Conservation (phyloP, 2,797 vertebrate genomes). For the Fistularia commersonii region DNA sequence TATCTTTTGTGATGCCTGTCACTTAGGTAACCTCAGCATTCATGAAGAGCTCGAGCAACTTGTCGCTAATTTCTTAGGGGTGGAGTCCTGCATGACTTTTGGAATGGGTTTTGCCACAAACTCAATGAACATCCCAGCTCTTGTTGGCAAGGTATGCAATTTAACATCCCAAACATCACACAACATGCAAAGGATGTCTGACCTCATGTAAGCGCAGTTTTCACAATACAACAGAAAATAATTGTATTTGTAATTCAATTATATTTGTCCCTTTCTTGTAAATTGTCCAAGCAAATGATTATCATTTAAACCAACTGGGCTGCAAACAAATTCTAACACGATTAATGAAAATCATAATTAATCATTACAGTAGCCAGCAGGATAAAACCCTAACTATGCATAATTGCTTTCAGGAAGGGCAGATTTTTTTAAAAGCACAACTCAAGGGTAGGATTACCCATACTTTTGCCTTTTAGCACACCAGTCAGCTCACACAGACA, state of each 20-base stretch:
- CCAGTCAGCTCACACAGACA: constrained; percentile 35
- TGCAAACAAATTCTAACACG: constrained; percentile 38
- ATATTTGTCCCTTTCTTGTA: constrained; percentile 41
- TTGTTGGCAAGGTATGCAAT: constrained; percentile 71
- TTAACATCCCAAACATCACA: constrained; percentile 7
- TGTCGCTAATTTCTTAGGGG: constrained; percentile 74
- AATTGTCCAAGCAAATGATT: constrained; percentile 54
- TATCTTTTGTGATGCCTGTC: constrained; percentile 26
- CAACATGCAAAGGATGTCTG: constrained; percentile 4
- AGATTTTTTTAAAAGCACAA: constrained; percentile 56
- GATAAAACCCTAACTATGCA: constrained; percentile 32
- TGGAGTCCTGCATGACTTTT: constrained; percentile 88
- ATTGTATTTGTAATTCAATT: constrained; percentile 40
- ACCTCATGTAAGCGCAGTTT: constrained; percentile 5
- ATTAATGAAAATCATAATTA: constrained; percentile 71
- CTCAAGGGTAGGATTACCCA: constrained; percentile 61
- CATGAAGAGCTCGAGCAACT: constrained; percentile 84
- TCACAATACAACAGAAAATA: constrained; percentile 26
- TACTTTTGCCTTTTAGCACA: constrained; percentile 38
- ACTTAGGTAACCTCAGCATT: constrained; percentile 84
- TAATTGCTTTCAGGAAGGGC: constrained; percentile 41
- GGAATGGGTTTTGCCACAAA: constrained; percentile 99
- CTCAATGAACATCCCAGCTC: constrained; percentile 94
- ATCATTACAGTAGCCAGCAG: constrained; percentile 59
- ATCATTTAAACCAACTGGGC: constrained; percentile 43